Percentiles rank a stretch among this genome's conserved stretches.
These are phyloP conservation scores for Rhabdomys dilectus DNA, from an alignment of 2,113 vertebrate genomes.

Conservation along the genomic window DNA sequence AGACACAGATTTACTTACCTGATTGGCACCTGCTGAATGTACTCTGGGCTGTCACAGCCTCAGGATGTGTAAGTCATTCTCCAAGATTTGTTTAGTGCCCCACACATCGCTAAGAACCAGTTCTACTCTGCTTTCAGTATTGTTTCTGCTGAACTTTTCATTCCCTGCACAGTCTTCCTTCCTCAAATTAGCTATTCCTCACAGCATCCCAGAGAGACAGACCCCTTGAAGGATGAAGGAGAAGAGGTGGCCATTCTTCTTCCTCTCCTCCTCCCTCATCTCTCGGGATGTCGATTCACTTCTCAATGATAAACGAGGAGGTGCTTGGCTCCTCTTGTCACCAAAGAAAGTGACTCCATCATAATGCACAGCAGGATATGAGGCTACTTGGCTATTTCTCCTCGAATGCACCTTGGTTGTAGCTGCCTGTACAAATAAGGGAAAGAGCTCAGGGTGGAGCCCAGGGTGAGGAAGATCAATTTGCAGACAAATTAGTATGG, in stretches of 20 bases:
- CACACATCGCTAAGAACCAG: not conserved
- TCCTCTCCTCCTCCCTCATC: conserved; percentile 60
- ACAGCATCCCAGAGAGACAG: conserved; percentile 26
- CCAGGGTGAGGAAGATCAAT: conserved; percentile 11
- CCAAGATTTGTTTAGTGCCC: not conserved
- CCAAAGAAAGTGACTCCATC: not conserved
- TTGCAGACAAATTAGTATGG: not conserved
- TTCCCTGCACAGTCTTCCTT: not conserved
- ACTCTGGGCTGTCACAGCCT: not conserved
- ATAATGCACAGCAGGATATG: not conserved
- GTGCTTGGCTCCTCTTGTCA: not conserved
- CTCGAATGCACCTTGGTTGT: not conserved
- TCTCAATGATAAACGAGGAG: conserved; percentile 2
- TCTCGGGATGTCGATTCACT: conserved; percentile 61
- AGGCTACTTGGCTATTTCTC: not conserved
- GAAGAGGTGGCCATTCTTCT: conserved; percentile 6
- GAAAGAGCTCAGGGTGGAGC: not conserved
- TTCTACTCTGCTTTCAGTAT: not conserved
- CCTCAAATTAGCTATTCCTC: conserved; percentile 41
- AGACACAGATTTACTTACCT: not conserved
- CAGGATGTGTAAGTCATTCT: not conserved
- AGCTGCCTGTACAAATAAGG: not conserved
- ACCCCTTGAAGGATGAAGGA: conserved; percentile 65
- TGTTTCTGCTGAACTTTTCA: not conserved
- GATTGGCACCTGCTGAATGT: not conserved